Base-by-base conservation (phyloP, 35 echinoderm and acorn worm species). In the Heliocidaris tuberculata region DNA sequence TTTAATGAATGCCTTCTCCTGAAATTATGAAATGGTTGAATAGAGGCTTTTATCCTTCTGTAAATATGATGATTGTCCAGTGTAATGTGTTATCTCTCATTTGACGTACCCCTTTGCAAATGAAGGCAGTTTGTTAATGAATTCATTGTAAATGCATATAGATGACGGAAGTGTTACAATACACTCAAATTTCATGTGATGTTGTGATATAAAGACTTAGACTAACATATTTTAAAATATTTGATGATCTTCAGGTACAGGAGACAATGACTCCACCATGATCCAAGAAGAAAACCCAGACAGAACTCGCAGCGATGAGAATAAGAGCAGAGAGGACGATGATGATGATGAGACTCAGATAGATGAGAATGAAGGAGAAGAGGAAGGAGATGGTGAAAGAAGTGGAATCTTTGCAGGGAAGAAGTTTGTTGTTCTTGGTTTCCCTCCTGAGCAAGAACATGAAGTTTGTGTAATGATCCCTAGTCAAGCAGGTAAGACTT, bases 381-480 rank as follows among this genome's bases (percentile, higher is more conserved):
- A 86, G 92, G 95, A 96, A 30, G 85, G 31, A 13, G 93, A 94
- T 47, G 48, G 56, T 6, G 86, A 96, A 59, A 93, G 50, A 47
- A 60, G 88, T 47, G 95, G 95, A 47, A 97, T 97, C 85, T 98
- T 98, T 92, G 61, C 86, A 5, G 94, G 91, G 31, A 98, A 97
- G 92, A 96, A 56, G 32, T 98, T 98, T 95, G 92, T 95, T 3
- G 93, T 98, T 50, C 11, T 96, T 30, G 97, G 96, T 59, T 98
- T 97, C 61, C 50, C 29, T 21, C 61, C 48, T 48, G 95, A 97
- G 15, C 95, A 98, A 94, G 92, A 88, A 21, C 90, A 96, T 47
- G 32, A 90, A 50, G 92, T 97, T 48, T 85, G 93, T 42, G 85
- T 93, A 93, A 96, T 97, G 95, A 94, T 95, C 48, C 48, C 88